These are phyloP conservation scores for Okamejei kenojei DNA, from an alignment of 2,797 vertebrate species.

Conservation along the genomic window DNA sequence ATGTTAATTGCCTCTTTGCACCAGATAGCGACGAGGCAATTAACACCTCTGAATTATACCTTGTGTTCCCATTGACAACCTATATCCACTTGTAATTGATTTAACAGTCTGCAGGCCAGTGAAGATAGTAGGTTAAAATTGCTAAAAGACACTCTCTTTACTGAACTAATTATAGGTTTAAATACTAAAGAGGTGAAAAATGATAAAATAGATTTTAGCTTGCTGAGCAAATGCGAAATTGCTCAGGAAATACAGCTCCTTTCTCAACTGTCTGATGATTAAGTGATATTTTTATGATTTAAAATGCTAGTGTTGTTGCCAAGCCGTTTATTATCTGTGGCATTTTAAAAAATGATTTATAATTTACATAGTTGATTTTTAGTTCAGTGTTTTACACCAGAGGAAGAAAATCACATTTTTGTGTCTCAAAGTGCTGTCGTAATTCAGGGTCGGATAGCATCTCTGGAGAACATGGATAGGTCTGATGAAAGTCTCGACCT, in stretches of 20 bases:
- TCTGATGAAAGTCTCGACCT: too few relatives aligned
- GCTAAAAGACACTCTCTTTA: neutral
- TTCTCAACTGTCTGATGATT: neutral
- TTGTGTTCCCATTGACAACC: neutral
- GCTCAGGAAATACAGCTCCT: neutral
- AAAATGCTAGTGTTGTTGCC: neutral
- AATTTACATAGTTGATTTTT: too few relatives aligned
- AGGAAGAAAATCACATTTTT: too few relatives aligned
- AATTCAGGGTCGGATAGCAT: too few relatives aligned
- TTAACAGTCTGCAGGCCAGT: neutral
- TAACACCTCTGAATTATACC: neutral
- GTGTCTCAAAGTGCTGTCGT: too few relatives aligned
- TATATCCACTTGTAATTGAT: neutral
- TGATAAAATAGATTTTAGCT: neutral
- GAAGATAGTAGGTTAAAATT: neutral
- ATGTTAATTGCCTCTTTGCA: neutral
- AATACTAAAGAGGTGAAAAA: neutral
- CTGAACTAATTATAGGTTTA: conserved; percentile 1
- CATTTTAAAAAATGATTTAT: too few relatives aligned
- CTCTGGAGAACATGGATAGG: too few relatives aligned
- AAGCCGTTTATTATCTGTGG: neutral
- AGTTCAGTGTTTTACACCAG: too few relatives aligned
- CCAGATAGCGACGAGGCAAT: neutral
- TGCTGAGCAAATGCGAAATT: neutral
- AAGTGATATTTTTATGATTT: neutral